phyloP scores from a whole-genome alignment of 2,888 invertebrate species.

The Dolichomitus sp. region DNA sequence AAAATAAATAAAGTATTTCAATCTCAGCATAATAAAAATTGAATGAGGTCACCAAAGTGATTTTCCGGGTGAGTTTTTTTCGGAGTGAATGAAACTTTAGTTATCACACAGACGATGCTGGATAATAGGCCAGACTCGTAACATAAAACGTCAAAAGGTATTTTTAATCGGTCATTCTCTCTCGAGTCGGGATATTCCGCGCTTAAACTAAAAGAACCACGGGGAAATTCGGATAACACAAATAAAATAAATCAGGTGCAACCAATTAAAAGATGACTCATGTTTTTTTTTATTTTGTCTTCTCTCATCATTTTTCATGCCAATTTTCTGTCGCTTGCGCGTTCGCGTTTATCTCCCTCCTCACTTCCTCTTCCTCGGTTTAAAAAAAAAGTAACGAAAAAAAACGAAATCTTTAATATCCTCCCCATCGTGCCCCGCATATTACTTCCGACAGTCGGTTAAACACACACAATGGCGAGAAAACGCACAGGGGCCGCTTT shows the following conservation, averaged over 20 bases:
- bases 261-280: slow-evolving; percentile 69
- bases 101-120: background rate
- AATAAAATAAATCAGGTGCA: slow-evolving; percentile 41
- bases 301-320: slow-evolving; percentile 60
- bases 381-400: slow-evolving; percentile 73
- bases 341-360: slow-evolving; percentile 56
- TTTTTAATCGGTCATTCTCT: background rate
- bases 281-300: slow-evolving; percentile 61
- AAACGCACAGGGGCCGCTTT: slow-evolving; percentile 33
- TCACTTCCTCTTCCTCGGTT: slow-evolving; percentile 56
- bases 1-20: no score
- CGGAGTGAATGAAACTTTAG: background rate
- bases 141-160: background rate
- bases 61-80: background rate
- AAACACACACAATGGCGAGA: slow-evolving; percentile 56
- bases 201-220: slow-evolving; percentile 18
- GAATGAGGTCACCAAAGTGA: background rate
- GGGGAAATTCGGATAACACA: slow-evolving; percentile 13
- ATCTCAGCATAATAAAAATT: no score
- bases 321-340: slow-evolving; percentile 53
- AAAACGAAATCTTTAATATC: slow-evolving; percentile 63
- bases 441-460: slow-evolving; percentile 46
- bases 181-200: background rate
- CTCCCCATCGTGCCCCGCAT: slow-evolving; percentile 62
- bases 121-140: slow-evolving; percentile 10